phyloP scores from a whole-genome alignment of 2,888 invertebrate genomes.

The Pheosia gnoma region DNA sequence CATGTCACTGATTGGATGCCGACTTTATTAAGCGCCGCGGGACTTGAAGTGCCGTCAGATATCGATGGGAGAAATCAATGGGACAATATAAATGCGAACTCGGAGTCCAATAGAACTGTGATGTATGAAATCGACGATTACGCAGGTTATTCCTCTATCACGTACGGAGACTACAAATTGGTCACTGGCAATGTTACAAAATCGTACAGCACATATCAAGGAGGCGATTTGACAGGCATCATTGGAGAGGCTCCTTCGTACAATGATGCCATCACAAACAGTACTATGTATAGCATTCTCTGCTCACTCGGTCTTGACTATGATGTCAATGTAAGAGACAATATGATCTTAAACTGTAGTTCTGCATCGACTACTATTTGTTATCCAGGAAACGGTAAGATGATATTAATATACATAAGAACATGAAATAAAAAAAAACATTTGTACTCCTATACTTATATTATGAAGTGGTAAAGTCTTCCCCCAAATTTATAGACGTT shows the following conservation, averaged over 20 bases:
- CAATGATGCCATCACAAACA: constrained; percentile 45
- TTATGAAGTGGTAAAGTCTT: too few relatives aligned
- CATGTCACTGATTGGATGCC: constrained; percentile 94
- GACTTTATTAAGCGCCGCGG: constrained; percentile 83
- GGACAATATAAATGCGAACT: constrained; percentile 57
- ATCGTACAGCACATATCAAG: constrained; percentile 55
- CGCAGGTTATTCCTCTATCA: constrained; percentile 57
- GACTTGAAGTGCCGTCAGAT: constrained; percentile 46
- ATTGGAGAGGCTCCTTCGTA: constrained; percentile 59
- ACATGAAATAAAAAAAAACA: too few relatives aligned
- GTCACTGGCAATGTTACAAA: constrained; percentile 53
- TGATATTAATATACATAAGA: background rate
- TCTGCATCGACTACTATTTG: constrained; percentile 40
- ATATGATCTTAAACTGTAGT: constrained; percentile 52
- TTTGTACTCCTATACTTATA: too few relatives aligned
- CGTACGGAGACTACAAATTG: constrained; percentile 63
- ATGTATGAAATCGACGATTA: constrained; percentile 70
- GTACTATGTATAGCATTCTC: constrained; percentile 53
- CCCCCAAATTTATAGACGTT: too few relatives aligned
- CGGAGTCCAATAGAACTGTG: constrained; percentile 51
- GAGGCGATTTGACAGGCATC: constrained; percentile 53
- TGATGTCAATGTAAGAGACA: constrained; percentile 44
- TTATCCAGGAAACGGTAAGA: constrained; percentile 58
- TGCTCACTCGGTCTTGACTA: constrained; percentile 46
- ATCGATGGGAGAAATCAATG: constrained; percentile 71